phyloP scores from a whole-genome alignment of 2,888 invertebrate species.

The Megalurothrips usitatus region DNA sequence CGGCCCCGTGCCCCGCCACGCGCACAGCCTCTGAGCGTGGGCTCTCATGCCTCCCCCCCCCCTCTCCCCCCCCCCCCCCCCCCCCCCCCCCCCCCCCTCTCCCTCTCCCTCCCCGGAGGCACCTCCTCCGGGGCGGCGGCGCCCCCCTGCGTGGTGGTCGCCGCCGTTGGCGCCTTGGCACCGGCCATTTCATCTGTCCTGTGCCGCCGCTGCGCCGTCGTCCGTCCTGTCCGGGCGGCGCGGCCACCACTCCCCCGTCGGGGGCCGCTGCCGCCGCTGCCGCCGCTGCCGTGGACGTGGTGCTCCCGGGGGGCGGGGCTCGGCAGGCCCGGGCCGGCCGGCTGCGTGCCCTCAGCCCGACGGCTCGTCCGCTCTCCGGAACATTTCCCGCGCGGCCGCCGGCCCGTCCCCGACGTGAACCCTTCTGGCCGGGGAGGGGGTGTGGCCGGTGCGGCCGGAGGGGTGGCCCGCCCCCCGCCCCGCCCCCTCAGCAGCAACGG shows the following conservation, averaged over 20 bases:
- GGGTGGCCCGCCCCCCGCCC: background rate
- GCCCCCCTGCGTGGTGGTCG: no score
- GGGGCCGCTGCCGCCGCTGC: background rate
- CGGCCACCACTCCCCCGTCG: background rate
- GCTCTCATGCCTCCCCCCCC: background rate
- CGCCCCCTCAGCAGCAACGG: background rate
- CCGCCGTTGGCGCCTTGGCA: no score
- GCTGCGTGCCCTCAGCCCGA: background rate
- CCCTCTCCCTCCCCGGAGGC: background rate
- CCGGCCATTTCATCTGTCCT: no score
- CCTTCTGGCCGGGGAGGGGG: background rate
- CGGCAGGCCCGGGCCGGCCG: background rate
- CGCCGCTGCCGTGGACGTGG: background rate
- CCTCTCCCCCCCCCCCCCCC: background rate
- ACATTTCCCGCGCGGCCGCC: conserved; percentile 11
- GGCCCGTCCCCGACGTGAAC: background rate
- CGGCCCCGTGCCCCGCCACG: no score
- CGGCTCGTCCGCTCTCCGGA: background rate
- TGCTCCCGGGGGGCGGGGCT: background rate
- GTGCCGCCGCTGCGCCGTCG: background rate
- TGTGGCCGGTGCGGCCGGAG: background rate
- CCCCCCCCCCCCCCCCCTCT: background rate
- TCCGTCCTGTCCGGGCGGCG: background rate
- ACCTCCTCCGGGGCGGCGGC: background rate
- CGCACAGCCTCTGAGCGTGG: no score